phyloP scores from a whole-genome alignment of 2,797 vertebrate genomes.

The Eulemur coronatus region DNA sequence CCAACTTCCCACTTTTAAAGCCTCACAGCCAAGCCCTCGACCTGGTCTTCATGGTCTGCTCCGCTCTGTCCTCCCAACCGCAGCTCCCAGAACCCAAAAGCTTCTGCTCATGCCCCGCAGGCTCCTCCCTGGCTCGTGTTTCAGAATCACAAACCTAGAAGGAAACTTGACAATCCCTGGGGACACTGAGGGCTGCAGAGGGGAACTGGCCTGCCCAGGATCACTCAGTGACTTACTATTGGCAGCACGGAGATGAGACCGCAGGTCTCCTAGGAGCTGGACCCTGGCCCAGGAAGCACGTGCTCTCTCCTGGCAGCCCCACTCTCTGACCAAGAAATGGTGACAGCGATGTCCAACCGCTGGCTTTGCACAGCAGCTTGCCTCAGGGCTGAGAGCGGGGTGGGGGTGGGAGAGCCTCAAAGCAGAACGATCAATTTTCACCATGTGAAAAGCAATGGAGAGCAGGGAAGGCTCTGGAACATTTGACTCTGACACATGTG shows the following conservation, averaged over 20 bases:
- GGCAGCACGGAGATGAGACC: not conserved
- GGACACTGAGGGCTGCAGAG: not conserved
- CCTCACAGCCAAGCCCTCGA: not conserved
- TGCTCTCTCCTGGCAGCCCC: not conserved
- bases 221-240: not conserved
- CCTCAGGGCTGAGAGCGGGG: not conserved
- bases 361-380: constrained; percentile 29
- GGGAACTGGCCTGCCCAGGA: not conserved
- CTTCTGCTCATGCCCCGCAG: not conserved
- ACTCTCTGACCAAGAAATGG: not conserved
- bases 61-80: not conserved
- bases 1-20: not conserved
- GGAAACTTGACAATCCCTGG: not conserved
- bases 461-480: constrained; percentile 20
- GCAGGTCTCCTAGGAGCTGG: not conserved
- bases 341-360: not conserved
- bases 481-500: constrained; percentile 35
- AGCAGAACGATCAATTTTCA: constrained; percentile 56
- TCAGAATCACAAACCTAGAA: not conserved
- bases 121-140: not conserved
- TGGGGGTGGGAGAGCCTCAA: not conserved
- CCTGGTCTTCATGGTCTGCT: not conserved
- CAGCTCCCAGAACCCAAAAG: not conserved
- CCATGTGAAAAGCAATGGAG: constrained; percentile 29
- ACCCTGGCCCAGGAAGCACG: not conserved